Evolutionary conservation across 2,888 invertebrate species (phyloP), one percentile per base, ranked within the genome.

Genomic region (Watsonalla cultraria): DNA sequence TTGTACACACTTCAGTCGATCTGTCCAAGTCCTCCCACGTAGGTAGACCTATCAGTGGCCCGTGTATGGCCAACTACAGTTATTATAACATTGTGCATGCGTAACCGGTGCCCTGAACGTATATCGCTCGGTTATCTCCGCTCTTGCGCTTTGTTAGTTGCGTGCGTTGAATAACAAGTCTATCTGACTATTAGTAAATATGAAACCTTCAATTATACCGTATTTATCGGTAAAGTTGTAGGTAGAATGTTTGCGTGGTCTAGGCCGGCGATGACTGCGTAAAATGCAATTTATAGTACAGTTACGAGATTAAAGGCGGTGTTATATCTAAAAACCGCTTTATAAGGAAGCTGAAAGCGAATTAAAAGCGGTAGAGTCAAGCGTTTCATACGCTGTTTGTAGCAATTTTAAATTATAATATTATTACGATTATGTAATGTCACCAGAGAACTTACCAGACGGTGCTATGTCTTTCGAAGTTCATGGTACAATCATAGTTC

Each of bases 121-220:
- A 75, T 82, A 82, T 83, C 83, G 75, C 71, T 58, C 72, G 73
- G 71, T 72, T 83, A 86, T 88, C 84, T 78, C 60, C 58, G 74
- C 72, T 74, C 71, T 68, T 65, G 78, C 72, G 80, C 86, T 79
- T 89, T 88, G 89, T 89, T 89, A 89, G 82, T 70, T 79, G 68
- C 89, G 88, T 84, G 89, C 72, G 59, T 72, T 62, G 89, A 85
- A 88, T 90, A 87, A 79, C 80, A 85, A 86, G 76, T 84, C 77
- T 71, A 81, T 81, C 71, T 65, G 70, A 70, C 81, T 82, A 84
- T 86, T 87, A 86, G 81, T 73, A 78, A 86, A 87, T 88, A 82
- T 85, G 79, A 82, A 80, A 82, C 72, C 69, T 74, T 78, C 71
- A 78, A 80, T 81, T 78, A 78, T 70, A 68, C 64, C 61, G 72